Percentiles rank a stretch among this genome's conserved stretches.
Conservation (phyloP, 2,888 invertebrate species). For the Leptothorax acervorum region DNA sequence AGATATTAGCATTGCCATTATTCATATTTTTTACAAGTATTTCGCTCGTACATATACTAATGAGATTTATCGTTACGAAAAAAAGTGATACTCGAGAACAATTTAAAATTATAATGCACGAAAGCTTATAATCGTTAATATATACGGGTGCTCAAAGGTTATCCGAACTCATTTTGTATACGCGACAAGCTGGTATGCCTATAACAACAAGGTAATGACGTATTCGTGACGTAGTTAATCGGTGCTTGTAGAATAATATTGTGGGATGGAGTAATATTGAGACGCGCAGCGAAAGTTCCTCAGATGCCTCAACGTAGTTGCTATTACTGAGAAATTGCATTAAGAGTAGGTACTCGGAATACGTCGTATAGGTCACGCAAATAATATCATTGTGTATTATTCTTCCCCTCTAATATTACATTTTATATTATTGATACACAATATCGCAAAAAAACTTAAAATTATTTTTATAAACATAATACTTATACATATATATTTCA, state of each 20-base stretch:
- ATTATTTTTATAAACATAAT: background rate
- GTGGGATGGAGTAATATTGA: conserved; percentile 52
- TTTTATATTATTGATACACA: background rate
- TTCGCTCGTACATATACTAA: background rate
- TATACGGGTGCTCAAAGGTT: conserved; percentile 28
- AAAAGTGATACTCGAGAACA: background rate
- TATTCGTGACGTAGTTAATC: conserved; percentile 54
- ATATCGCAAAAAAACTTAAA: background rate
- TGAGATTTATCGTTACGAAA: background rate
- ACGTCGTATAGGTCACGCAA: conserved; percentile 14
- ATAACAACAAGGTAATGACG: conserved; percentile 52
- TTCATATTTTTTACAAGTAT: conserved; percentile 6
- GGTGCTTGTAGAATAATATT: conserved; percentile 45
- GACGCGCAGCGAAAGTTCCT: conserved; percentile 29
- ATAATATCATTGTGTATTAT: conserved; percentile 16
- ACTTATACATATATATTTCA: too few relatives aligned
- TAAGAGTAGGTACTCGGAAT: conserved; percentile 2
- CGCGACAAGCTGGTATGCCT: conserved; percentile 32
- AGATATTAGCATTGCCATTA: conserved; percentile 10
- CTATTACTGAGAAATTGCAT: conserved; percentile 26
- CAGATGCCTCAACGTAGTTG: conserved; percentile 20
- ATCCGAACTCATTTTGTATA: conserved; percentile 44
- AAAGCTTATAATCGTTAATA: conserved; percentile 35
- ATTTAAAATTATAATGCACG: conserved; percentile 38
- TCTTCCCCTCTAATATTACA: background rate